These are phyloP conservation scores for Galleria mellonella DNA, from an alignment of 1,140 invertebrate species.

Conservation along the genomic window DNA sequence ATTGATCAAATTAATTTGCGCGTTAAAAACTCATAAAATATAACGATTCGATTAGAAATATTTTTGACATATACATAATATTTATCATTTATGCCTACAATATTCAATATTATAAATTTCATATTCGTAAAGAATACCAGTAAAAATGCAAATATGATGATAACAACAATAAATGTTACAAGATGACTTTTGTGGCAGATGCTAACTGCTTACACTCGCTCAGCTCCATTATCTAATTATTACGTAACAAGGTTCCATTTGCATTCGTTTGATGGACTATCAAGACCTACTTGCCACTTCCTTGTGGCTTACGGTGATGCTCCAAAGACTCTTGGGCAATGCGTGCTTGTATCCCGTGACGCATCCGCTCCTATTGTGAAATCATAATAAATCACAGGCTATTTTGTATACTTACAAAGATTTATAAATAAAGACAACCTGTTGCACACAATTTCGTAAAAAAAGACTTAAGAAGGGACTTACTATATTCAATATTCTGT, in stretches of 20 bases:
- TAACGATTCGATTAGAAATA: too few species aligned
- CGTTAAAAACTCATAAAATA: too few species aligned
- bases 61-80: slow-evolving; percentile 1
- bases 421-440: slow-evolving; percentile 5
- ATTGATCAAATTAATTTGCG: slow-evolving; percentile 41
- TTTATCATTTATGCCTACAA: background rate
- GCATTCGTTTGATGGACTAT: slow-evolving; percentile 35
- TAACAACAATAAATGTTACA: slow-evolving; percentile 11
- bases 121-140: background rate
- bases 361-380: slow-evolving; percentile 35
- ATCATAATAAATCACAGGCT: slow-evolving; percentile 1
- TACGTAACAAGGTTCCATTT: slow-evolving; percentile 45
- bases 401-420: slow-evolving; percentile 1
- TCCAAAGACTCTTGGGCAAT: slow-evolving; percentile 40
- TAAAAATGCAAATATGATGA: slow-evolving; percentile 17
- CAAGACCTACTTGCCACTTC: slow-evolving; percentile 26
- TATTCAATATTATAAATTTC: slow-evolving; percentile 2
- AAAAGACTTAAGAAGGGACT: too few species aligned
- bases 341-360: slow-evolving; percentile 45
- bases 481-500: too few species aligned
- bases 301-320: slow-evolving; percentile 23
- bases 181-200: slow-evolving; percentile 8
- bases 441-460: too few species aligned
- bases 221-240: slow-evolving; percentile 50
- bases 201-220: background rate